Evolutionary conservation across 2,888 invertebrate genomes (phyloP), one percentile per base, ranked within the genome.

Genomic region (Stramonita haemastoma): DNA sequence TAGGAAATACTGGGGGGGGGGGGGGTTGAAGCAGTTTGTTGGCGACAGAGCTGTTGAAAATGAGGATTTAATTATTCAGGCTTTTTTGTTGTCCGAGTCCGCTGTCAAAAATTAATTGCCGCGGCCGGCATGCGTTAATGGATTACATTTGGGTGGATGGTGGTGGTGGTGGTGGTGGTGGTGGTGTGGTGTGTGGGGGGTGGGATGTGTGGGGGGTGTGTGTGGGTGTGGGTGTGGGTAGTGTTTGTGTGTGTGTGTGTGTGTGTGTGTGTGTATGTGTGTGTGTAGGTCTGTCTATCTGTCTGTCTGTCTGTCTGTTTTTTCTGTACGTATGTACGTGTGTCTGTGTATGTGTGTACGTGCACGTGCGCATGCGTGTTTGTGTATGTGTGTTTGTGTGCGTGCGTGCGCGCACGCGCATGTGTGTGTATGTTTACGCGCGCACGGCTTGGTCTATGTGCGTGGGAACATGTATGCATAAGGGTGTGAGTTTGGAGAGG

Each of bases 351-450:
- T 79, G n/a, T 79, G 79, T 79, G 79, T 79, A 29, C 13, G 79
- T 29, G 79, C 22, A 29, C 22, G 79, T 79, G 79, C 22, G 79
- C 22, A 29, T 79, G 79, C 22, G 79, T 79, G 79, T 79, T 8
- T 79, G 79, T 79, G 79, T 79, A 29, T 79, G 79, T 79, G 79
- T 79, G 79, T 79, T 8, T 79, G 79, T 79, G 79, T 79, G 79
- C 22, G 79, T 79, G 79, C 22, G 79, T 22, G 79, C 22, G 79
- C n/a, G 29, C n/a, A 29, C n/a, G 79, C n/a, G 79, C 2, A 4
- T 79, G 79, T 22, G 79, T 6, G 79, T 13, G 13, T 79, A 13
- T 6, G 79, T 79, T 4, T 79, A 29, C 22, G 79, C 22, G 79
- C 22, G 79, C 2, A 4, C 15, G n/a, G 22, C 2, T 32, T 22